Evolutionary conservation across 64 coral and sea anemone species (phyloP).

Genomic region (Porites lutea): DNA sequence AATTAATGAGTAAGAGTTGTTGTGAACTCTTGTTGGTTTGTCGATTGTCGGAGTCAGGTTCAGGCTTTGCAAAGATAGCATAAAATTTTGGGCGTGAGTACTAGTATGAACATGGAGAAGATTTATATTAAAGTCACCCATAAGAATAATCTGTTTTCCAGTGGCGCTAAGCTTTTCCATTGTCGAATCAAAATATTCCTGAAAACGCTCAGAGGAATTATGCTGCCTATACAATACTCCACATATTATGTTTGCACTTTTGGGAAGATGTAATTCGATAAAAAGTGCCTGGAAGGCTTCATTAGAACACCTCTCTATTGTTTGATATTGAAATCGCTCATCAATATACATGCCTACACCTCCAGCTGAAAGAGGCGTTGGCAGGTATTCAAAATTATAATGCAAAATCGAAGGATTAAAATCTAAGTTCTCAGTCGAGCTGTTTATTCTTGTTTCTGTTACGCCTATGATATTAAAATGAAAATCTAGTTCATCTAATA

Average conservation of each 20-base stretch:
- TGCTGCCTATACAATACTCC: slow-evolving; percentile 22
- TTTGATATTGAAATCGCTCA: background rate
- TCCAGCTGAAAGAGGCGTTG: slow-evolving; percentile 43
- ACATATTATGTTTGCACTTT: slow-evolving; percentile 32
- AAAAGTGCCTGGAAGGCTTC: background rate
- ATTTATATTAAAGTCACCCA: background rate
- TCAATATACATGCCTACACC: slow-evolving; percentile 46
- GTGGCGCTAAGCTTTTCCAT: background rate
- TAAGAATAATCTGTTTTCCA: slow-evolving; percentile 42
- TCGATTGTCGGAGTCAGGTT: slow-evolving; percentile 14
- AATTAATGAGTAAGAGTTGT: slow-evolving; percentile 49
- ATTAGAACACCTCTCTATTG: too few relatives aligned
- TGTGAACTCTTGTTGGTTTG: slow-evolving; percentile 47
- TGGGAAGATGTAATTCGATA: slow-evolving; percentile 38
- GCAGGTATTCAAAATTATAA: too few relatives aligned
- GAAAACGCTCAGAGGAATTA: slow-evolving; percentile 43
- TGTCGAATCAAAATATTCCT: background rate
- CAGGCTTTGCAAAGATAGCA: slow-evolving; percentile 3
- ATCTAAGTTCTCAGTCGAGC: too few relatives aligned
- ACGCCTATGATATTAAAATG: too few relatives aligned
- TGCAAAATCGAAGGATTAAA: too few relatives aligned
- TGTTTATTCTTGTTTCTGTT: too few relatives aligned
- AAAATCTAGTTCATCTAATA: too few relatives aligned
- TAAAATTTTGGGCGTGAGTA: slow-evolving; percentile 52
- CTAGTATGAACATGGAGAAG: slow-evolving; percentile 24